Conservation (phyloP, 35 echinoderm and acorn worm genomes). For the Antedon bifida region DNA sequence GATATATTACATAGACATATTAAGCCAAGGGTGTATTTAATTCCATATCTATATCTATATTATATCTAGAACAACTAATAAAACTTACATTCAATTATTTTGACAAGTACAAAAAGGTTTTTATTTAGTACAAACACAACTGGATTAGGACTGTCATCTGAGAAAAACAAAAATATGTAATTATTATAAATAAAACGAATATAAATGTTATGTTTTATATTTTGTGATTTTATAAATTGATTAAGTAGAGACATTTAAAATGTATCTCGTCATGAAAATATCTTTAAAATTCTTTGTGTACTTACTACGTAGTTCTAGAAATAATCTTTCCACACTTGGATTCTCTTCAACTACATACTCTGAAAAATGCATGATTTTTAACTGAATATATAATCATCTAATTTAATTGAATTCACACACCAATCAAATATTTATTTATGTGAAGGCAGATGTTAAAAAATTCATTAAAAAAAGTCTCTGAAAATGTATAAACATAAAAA, state of each 20-base stretch:
- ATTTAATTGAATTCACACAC: too few species aligned
- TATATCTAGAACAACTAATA: too few species aligned
- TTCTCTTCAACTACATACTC: constrained; percentile 66
- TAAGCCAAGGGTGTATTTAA: too few species aligned
- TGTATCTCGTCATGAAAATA: too few species aligned
- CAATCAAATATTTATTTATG: too few species aligned
- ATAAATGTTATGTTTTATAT: background rate
- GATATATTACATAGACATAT: too few species aligned
- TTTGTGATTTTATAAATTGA: too few species aligned
- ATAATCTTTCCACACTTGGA: constrained; percentile 46
- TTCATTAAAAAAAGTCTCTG: background rate
- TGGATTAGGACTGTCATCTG: constrained; percentile 51
- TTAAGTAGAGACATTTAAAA: too few species aligned
- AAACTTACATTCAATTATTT: constrained; percentile 92
- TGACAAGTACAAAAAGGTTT: constrained; percentile 58
- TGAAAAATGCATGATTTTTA: constrained; percentile 13
- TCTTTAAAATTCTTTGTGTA: too few species aligned
- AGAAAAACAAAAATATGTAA: constrained; percentile 24
- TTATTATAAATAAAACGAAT: background rate
- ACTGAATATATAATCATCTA: too few species aligned
- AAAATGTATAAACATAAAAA: background rate
- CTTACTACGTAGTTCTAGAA: constrained; percentile 68
- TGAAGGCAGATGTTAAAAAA: too few species aligned
- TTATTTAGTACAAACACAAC: constrained; percentile 77
- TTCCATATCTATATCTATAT: too few species aligned